Evolutionary conservation across 2,113 vertebrate genomes (phyloP).

Genomic region (Daboia siamensis): DNA sequence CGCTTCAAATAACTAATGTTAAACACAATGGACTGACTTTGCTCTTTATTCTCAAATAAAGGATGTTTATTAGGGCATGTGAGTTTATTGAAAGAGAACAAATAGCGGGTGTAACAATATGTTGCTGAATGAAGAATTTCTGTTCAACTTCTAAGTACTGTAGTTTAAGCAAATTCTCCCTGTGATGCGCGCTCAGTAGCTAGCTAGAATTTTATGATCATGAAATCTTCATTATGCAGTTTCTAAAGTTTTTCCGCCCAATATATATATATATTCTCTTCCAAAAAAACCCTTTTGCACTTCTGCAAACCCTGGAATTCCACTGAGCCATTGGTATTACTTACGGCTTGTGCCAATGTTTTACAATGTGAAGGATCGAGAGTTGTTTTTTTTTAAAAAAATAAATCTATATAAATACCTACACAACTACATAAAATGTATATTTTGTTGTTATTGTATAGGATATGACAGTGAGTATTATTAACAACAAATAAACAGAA

Average conservation of each 20-base stretch:
- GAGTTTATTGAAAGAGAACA: neutral
- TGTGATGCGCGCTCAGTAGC: neutral
- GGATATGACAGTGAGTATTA: neutral
- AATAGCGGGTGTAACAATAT: neutral
- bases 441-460: neutral
- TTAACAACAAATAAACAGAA: neutral
- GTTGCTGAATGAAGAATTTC: neutral
- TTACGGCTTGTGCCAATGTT: neutral
- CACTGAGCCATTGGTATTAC: neutral
- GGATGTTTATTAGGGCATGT: neutral
- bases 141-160: neutral
- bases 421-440: neutral
- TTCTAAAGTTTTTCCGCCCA: neutral
- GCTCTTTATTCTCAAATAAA: neutral
- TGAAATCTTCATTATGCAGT: neutral
- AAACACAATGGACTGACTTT: slow-evolving; percentile 19
- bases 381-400: neutral
- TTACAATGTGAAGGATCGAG: neutral
- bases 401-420: neutral
- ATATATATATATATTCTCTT: neutral
- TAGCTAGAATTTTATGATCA: neutral
- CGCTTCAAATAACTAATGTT: neutral
- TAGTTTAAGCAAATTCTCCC: neutral
- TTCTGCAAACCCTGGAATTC: neutral
- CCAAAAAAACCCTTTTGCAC: neutral